phyloP scores from a whole-genome alignment of 2,797 vertebrate species.

The Chrysocyon brachyurus region DNA sequence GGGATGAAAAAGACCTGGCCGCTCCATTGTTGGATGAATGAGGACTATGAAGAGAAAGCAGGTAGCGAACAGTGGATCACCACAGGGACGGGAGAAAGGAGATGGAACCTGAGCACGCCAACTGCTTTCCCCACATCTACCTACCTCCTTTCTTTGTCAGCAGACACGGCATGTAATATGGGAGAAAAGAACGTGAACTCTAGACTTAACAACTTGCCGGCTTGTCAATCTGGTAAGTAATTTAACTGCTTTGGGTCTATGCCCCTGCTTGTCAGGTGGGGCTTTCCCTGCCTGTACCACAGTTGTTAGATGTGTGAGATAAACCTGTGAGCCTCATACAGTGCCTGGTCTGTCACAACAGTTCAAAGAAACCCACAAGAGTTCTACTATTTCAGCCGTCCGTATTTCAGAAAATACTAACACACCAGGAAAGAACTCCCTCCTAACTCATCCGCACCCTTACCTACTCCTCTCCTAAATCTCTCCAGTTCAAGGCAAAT shows the following conservation, averaged over 20 bases:
- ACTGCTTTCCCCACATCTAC: not conserved
- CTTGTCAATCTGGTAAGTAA: not conserved
- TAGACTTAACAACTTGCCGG: not conserved
- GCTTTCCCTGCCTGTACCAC: not conserved
- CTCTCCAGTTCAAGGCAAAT: not conserved
- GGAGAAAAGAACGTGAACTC: not conserved
- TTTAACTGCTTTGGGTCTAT: not conserved
- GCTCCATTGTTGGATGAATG: not conserved
- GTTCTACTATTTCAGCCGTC: not conserved
- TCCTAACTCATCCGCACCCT: not conserved
- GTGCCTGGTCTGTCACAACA: not conserved
- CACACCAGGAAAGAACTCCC: not conserved
- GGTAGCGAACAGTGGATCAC: not conserved
- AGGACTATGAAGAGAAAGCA: not conserved
- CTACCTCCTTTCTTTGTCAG: not conserved
- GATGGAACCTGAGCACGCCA: not conserved
- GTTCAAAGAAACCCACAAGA: not conserved
- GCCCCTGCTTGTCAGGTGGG: not conserved
- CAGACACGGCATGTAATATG: not conserved
- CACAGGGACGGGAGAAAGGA: not conserved
- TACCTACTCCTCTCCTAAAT: not conserved
- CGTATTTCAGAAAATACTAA: not conserved
- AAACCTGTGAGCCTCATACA: not conserved
- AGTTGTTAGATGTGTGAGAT: not conserved
- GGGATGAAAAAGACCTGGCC: not conserved